phyloP scores from a whole-genome alignment of 2,113 vertebrate species.

The Cynoglossus semilaevis region DNA sequence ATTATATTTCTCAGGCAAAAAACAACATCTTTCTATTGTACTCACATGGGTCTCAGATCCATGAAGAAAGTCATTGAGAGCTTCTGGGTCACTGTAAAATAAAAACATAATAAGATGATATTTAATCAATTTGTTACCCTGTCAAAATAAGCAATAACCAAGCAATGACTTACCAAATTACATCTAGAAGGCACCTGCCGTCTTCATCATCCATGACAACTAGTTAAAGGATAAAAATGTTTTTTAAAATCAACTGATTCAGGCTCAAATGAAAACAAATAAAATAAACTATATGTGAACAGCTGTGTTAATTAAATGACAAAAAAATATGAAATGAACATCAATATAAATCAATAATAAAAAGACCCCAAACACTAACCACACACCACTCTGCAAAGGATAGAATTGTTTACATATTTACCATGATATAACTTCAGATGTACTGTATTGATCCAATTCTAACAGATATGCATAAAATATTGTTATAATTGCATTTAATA shows the following conservation, averaged over 20 bases:
- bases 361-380: no score
- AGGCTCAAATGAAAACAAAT: neutral
- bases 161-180: slow-evolving; percentile 88
- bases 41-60: slow-evolving; percentile 83
- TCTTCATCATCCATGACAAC: slow-evolving; percentile 99
- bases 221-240: slow-evolving; percentile 57
- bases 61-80: slow-evolving; percentile 83
- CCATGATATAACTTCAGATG: no score
- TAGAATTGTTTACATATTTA: no score
- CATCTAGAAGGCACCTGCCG: slow-evolving; percentile 98
- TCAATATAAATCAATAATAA: no score
- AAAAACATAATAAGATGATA: slow-evolving; percentile 8
- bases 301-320: no score
- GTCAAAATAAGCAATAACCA: neutral
- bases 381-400: no score
- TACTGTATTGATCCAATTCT: no score
- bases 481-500: no score
- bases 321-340: no score
- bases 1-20: no score
- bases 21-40: slow-evolving; percentile 22
- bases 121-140: neutral
- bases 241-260: slow-evolving; percentile 4
- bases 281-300: neutral
- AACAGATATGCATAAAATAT: no score
- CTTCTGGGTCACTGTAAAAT: slow-evolving; percentile 77